Evolutionary conservation across 2,888 invertebrate genomes (phyloP), one percentile per base, ranked within the genome.

Genomic region (Amblyjoppa fuscipennis): DNA sequence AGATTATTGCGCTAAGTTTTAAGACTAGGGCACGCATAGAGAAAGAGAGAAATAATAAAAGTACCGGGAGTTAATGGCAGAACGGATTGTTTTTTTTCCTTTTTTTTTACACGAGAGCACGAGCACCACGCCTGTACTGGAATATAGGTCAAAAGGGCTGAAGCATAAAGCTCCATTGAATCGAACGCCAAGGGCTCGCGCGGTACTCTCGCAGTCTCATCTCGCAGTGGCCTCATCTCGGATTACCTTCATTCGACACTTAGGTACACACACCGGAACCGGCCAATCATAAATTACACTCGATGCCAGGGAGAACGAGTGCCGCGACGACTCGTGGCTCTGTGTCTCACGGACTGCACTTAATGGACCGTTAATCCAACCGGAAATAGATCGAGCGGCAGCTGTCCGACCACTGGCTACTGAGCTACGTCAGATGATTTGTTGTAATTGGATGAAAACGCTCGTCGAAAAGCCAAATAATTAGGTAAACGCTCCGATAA

Each of bases 361-460:
- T 81, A 76, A 85, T 83, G 79, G 83, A 79, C 81, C 73, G 81
- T 79, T 86, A 86, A 86, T 86, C 83, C 81, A 84, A 83, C 84
- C 87, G 81, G 84, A 86, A 85, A 87, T 83, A 79, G 81, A 84
- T 86, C 74, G 41, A 84, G 51, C 75, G 66, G 79, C 81, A 80
- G 84, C 75, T 66, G 83, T 56, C 70, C 59, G 31, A 64, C 53
- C 51, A 34, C 20, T 51, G 49, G 38, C 56, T 34, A n/a, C 31
- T 49, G 61, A 28, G 28, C 75, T 41, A 74, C 59, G 53, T 61
- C 34, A 31, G 25, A 77, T 34, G 68, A 68, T 77, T 83, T 81
- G 73, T 73, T 69, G 74, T 81, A 81, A 81, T 83, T 49, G 61
- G 16, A 71, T 28, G 41, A 34, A 79, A 51, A 70, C 45, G 51